phyloP scores from a whole-genome alignment of 2,888 invertebrate genomes.

The Luffia ferchaultella region DNA sequence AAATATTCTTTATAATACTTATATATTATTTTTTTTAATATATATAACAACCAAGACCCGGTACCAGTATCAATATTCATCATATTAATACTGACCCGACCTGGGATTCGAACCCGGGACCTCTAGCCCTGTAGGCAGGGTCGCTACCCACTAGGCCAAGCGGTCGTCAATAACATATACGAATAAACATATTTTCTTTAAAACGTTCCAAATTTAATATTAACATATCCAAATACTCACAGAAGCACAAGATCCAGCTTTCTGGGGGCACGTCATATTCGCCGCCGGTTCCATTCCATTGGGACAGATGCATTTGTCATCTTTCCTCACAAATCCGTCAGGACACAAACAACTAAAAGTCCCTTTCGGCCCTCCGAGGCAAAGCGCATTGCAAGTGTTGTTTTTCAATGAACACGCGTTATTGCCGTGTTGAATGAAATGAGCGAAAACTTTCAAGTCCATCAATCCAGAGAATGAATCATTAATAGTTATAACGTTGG shows the following conservation, averaged over 20 bases:
- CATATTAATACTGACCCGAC: too few species aligned
- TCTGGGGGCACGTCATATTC: constrained; percentile 76
- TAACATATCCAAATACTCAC: constrained; percentile 27
- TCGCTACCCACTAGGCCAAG: too few species aligned
- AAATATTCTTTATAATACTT: too few species aligned
- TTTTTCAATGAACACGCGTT: constrained; percentile 73
- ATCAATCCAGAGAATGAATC: constrained; percentile 75
- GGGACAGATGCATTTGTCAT: constrained; percentile 78
- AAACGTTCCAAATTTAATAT: too few species aligned
- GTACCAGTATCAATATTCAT: too few species aligned
- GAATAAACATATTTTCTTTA: too few species aligned
- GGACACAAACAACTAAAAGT: constrained; percentile 81
- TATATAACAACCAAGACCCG: too few species aligned
- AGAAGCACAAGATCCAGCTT: constrained; percentile 63
- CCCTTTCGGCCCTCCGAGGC: constrained; percentile 77
- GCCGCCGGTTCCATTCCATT: constrained; percentile 68
- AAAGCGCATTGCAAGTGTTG: constrained; percentile 75
- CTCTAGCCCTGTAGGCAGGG: too few species aligned
- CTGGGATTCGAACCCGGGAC: too few species aligned
- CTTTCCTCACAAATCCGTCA: constrained; percentile 70
- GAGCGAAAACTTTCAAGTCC: constrained; percentile 83
- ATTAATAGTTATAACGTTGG: constrained; percentile 66
- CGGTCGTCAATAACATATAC: too few species aligned
- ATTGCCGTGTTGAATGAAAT: constrained; percentile 76
- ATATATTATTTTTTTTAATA: too few species aligned